phyloP scores from a whole-genome alignment of 1,140 invertebrate genomes.

The Drosophila leontia region DNA sequence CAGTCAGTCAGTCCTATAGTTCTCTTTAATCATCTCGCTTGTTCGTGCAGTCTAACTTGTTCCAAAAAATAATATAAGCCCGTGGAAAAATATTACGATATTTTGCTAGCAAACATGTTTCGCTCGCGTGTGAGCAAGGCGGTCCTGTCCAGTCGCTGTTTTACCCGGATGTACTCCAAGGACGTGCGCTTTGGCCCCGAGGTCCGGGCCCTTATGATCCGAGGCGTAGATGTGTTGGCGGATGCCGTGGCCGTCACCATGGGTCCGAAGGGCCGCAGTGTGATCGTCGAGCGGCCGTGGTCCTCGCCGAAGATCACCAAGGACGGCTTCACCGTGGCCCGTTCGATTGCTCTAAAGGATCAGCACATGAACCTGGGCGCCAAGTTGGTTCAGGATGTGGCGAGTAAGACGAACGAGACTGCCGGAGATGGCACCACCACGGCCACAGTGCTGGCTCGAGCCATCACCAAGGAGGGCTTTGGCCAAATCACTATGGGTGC shows the following conservation, averaged over 20 bases:
- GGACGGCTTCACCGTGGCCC: slow-evolving; percentile 99
- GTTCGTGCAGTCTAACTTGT: background rate
- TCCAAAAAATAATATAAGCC: background rate
- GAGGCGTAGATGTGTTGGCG: slow-evolving; percentile 98
- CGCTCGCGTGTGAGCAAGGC: slow-evolving; percentile 48
- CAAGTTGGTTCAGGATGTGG: slow-evolving; percentile 99
- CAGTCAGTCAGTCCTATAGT: background rate
- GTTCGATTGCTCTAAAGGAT: slow-evolving; percentile 98
- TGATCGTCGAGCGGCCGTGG: slow-evolving; percentile 99
- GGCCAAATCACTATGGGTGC: slow-evolving; percentile 98
- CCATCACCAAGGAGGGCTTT: slow-evolving; percentile 99
- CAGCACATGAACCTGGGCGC: slow-evolving; percentile 99
- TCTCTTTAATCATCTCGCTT: background rate
- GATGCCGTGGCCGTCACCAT: slow-evolving; percentile 99
- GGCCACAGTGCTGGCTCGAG: slow-evolving; percentile 97
- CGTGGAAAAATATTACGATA: background rate
- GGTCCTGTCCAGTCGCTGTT: slow-evolving; percentile 19
- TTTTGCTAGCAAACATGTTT: slow-evolving; percentile 42
- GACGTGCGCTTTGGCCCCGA: slow-evolving; percentile 99
- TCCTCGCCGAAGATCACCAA: slow-evolving; percentile 99
- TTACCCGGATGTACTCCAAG: slow-evolving; percentile 54
- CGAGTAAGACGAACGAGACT: slow-evolving; percentile 99
- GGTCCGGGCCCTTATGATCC: slow-evolving; percentile 97
- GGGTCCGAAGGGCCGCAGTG: slow-evolving; percentile 99
- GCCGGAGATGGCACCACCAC: slow-evolving; percentile 99